A percentile compares a stretch with the other conserved stretches of the same genome.
Conservation (phyloP, 2,888 invertebrate species). For the Empis stercorea region DNA sequence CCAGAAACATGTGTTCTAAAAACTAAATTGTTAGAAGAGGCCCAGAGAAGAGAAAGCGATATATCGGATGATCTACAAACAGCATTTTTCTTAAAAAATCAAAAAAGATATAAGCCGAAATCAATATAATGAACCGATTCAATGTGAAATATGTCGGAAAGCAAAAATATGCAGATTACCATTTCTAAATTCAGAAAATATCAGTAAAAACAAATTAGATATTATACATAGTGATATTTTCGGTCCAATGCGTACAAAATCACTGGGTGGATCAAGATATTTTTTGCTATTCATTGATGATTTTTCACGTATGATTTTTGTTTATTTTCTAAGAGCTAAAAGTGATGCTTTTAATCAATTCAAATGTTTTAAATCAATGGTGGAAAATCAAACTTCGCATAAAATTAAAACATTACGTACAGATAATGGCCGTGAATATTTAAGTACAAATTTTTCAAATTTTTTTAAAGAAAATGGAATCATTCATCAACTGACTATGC, state of each 20-base stretch:
- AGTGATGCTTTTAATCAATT: constrained; percentile 7
- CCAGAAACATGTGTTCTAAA: not conserved
- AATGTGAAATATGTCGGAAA: constrained; percentile 5
- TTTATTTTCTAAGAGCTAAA: constrained; percentile 7
- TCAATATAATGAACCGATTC: too few species aligned
- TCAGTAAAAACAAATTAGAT: constrained; percentile 5
- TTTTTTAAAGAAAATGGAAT: too few species aligned
- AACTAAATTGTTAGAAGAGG: not conserved
- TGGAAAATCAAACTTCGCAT: too few species aligned
- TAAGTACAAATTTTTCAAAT: too few species aligned
- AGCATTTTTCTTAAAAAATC: too few species aligned
- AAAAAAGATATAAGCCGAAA: too few species aligned
- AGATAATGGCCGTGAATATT: too few species aligned
- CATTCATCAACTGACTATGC: too few species aligned
- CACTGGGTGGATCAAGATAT: constrained; percentile 3
- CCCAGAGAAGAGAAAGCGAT: not conserved
- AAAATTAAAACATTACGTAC: too few species aligned
- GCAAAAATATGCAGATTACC: constrained; percentile 5
- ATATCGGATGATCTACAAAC: too few species aligned
- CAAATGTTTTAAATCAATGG: constrained; percentile 6
- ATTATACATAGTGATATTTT: constrained; percentile 9
- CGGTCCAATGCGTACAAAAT: constrained; percentile 4
- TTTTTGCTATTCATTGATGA: constrained; percentile 8
- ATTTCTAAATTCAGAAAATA: constrained; percentile 5
- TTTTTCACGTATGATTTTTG: constrained; percentile 7